Evolutionary conservation across 2,113 vertebrate species (phyloP), one percentile per base, ranked within the genome.

Genomic region (Sisor rabdophorus): DNA sequence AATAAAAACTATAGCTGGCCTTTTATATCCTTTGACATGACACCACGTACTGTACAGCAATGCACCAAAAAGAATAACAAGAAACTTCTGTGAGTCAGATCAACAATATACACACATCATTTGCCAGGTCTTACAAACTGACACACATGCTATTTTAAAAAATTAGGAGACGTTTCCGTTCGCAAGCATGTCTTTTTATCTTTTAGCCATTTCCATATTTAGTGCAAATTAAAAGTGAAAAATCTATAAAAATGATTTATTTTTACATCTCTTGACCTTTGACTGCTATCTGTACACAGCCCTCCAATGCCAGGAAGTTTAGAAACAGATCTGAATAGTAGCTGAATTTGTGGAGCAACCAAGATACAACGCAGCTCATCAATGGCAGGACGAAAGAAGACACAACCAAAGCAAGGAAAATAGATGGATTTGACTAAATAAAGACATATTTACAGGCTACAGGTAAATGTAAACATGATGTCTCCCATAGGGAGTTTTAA

Each of bases 221-320:
- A 92, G 92, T 92, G 92, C 92, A 93, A 92, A 91, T 85, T 24
- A 92, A 91, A 91, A 89, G 83, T 85, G 73, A 20, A 76, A 89
- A 85, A 85, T 85, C 80, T 82, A 80, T 91, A 90, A 73, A 92
- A 89, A 88, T 86, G 86, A 86, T 82, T 56, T 71, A 65, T 79
- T 60, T 81, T 67, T 78, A 17, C 54, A 16, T 83, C 61, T 20
- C 50, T 76, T 75, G 79, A 64, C 54, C 47, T 54, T 22, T 71
- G 64, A 80, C 63, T 32, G 52, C 54, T 40, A 50, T 79, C 71
- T 78, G 75, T 81, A 71, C 67, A 75, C 24, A 77, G 40, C 79
- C 56, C 76, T 80, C 75, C 28, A 53, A 69, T 70, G 78, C 82
- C 83, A 78, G 61, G 2, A 82, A 76, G 73, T 81, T 80, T 78